These are phyloP conservation scores for Chamaea fasciata DNA, from an alignment of 2,113 vertebrate species.

Conservation along the genomic window DNA sequence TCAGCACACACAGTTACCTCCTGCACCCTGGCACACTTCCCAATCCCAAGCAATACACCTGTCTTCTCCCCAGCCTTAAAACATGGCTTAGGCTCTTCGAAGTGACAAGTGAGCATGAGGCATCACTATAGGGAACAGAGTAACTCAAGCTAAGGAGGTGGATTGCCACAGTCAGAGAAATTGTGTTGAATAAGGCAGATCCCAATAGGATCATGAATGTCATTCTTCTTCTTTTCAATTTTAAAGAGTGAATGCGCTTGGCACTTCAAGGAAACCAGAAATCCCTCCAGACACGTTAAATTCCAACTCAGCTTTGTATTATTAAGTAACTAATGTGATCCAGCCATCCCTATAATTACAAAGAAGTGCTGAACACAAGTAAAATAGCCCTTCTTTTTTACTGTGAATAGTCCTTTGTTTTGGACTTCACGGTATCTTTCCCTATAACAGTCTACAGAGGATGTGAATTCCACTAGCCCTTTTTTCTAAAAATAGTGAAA, in stretches of 20 bases:
- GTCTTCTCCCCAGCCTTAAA: not conserved
- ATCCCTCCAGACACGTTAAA: not conserved
- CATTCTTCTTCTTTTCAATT: not conserved
- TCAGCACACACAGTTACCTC: not conserved
- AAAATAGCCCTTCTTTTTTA: not conserved
- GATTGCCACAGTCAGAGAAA: not conserved
- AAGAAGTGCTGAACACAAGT: not conserved
- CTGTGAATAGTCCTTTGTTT: not conserved
- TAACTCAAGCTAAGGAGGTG: not conserved
- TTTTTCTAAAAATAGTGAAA: not conserved
- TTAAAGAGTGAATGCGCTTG: not conserved
- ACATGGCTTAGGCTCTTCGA: not conserved
- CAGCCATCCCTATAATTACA: not conserved
- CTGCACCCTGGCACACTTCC: not conserved
- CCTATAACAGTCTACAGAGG: not conserved
- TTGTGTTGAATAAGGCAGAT: not conserved
- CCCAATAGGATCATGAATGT: not conserved
- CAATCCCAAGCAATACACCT: not conserved
- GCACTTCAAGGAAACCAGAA: conserved; percentile 16
- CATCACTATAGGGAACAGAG: not conserved
- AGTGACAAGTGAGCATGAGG: not conserved
- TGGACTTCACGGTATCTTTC: not conserved
- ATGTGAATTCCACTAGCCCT: not conserved
- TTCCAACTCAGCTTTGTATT: not conserved
- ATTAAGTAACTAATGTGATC: not conserved